A percentile compares a stretch with the other conserved stretches of the same genome.
Evolutionary conservation across 2,888 invertebrate genomes (phyloP).

Genomic region (Tenthredo distinguenda): DNA sequence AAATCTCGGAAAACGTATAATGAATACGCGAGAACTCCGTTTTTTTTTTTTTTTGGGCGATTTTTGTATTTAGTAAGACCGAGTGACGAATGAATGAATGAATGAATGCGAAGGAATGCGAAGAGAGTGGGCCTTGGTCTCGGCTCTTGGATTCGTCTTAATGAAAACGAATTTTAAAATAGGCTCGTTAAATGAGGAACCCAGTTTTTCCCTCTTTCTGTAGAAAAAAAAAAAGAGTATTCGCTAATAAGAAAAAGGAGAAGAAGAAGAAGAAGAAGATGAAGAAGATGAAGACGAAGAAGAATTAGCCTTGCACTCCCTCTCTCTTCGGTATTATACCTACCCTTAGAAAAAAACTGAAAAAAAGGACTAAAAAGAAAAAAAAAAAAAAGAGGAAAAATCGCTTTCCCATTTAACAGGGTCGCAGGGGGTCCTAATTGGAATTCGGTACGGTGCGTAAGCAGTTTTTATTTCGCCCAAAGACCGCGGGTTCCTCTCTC

Average conservation of each 20-base stretch:
- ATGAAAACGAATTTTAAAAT: neutral
- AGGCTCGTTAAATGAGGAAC: slow-evolving; percentile 13
- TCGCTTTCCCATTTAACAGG: neutral
- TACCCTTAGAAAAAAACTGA: neutral
- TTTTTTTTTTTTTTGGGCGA: neutral
- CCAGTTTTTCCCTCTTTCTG: neutral
- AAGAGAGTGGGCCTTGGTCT: neutral
- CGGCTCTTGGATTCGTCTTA: neutral
- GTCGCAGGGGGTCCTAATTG: neutral
- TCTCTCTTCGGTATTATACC: neutral
- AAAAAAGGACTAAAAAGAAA: neutral
- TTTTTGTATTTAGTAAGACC: neutral
- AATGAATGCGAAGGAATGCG: too few species aligned
- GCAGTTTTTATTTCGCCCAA: neutral
- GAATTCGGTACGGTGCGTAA: neutral
- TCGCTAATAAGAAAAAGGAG: neutral
- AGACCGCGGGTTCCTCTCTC: neutral
- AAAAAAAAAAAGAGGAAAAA: neutral
- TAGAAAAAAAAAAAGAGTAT: neutral
- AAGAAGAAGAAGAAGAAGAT: neutral
- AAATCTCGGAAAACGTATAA: neutral
- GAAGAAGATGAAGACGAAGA: neutral
- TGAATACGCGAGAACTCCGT: neutral
- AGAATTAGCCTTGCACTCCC: neutral
- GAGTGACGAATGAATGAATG: neutral